Percentiles rank a stretch among this genome's conserved stretches.
Conservation (phyloP, 1,140 invertebrate genomes). For the Oncopodura yosiiana region DNA sequence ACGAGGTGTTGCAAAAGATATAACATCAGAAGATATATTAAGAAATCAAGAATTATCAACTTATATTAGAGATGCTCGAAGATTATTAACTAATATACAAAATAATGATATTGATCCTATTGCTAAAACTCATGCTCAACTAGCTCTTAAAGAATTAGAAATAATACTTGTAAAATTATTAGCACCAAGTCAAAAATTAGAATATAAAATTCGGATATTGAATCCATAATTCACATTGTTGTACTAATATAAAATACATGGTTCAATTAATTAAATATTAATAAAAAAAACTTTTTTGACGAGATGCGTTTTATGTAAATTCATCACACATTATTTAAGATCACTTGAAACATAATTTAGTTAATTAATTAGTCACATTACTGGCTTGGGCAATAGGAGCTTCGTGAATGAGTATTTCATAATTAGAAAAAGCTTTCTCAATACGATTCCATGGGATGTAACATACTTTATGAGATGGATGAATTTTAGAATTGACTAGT, state of each 20-base stretch:
- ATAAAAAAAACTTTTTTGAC: too few species aligned
- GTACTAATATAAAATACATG: too few species aligned
- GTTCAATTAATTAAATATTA: too few species aligned
- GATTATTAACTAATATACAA: slow-evolving; percentile 5
- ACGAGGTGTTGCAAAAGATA: slow-evolving; percentile 17
- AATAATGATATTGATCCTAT: slow-evolving; percentile 10
- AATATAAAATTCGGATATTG: slow-evolving; percentile 6
- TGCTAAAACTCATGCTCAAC: slow-evolving; percentile 11
- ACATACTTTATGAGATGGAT: background rate
- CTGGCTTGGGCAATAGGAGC: too few species aligned
- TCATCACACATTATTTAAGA: too few species aligned
- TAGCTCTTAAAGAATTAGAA: slow-evolving; percentile 17
- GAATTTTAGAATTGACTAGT: background rate
- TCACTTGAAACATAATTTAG: too few species aligned
- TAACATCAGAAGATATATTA: background rate
- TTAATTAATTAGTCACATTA: too few species aligned
- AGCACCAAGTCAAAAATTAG: background rate
- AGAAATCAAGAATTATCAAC: background rate
- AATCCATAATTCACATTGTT: background rate
- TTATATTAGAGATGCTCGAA: slow-evolving; percentile 22
- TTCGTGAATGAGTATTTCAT: too few species aligned
- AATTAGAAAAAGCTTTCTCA: background rate
- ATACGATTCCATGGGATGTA: background rate
- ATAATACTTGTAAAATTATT: slow-evolving; percentile 24
- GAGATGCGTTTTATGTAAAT: too few species aligned